Evolutionary conservation across 2,797 vertebrate species (phyloP), one percentile per base, ranked within the genome.

Genomic region (Amazonetta brasiliensis): DNA sequence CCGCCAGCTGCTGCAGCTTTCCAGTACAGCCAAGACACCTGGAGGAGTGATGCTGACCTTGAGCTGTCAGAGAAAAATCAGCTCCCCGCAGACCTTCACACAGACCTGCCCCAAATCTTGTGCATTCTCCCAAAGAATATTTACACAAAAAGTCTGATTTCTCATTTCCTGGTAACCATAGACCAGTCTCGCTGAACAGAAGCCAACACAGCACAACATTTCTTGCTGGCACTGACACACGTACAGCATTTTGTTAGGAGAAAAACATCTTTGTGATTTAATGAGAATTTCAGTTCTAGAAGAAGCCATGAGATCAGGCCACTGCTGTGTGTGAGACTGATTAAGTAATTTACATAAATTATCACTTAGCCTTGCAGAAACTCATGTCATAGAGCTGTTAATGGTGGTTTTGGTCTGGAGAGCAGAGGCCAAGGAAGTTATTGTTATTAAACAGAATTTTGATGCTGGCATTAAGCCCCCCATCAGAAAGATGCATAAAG

Each of bases 81-180:
- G 60, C 46, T 83, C 55, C 37, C 37, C 3, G 0, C 52, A 72
- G 56, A 69, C 26, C 46, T 54, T 59, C 17, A 3, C 21, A 16
- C 56, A 17, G 26, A n/a, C 25, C 33, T 54, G 31, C n/a, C 48
- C 48, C 30, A 6, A 20, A 26, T 35, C 43, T 52, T 43, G n/a
- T 20, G 50, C 23, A 17, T 4, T 1, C 7, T 60, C 69, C 17
- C 30, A 72, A n/a, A 71, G 62, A 1, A 0, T 3, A 33, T 67
- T 67, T 73, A 76, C 55, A 58, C 31, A 58, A 17, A 11, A 67
- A 39, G 60, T 39, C 68, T 11, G 5, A n/a, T 87, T 87, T 81
- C 74, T 84, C 31, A 60, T 60, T 71, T 75, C 50, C 67, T 92
- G 58, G 31, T 64, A 90, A 75, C 33, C 72, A 44, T 44, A 78